Evolutionary conservation across 1,140 invertebrate genomes (phyloP).

Genomic region (Drosophila insularis): DNA sequence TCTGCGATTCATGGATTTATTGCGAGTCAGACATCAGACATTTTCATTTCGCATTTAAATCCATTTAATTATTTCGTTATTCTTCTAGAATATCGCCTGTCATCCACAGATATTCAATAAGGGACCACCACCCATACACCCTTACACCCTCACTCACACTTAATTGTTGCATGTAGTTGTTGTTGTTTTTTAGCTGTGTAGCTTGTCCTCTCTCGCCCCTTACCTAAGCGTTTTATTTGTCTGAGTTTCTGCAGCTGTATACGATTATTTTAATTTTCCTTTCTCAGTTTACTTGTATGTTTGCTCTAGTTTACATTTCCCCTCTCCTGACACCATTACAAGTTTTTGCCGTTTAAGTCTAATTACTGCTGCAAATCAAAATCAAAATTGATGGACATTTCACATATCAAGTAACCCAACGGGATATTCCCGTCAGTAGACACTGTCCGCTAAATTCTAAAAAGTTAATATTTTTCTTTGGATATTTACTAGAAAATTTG

Average conservation of each 20-base stretch:
- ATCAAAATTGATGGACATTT: constrained; percentile 19
- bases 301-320: constrained; percentile 9
- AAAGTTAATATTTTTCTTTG: no score
- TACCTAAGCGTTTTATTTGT: constrained; percentile 12
- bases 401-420: background rate
- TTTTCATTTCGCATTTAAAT: constrained; percentile 10
- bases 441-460: no score
- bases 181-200: constrained; percentile 33
- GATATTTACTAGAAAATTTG: no score
- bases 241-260: constrained; percentile 30
- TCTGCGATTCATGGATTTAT: no score
- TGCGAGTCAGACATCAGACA: constrained; percentile 7
- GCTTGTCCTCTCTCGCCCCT: constrained; percentile 19
- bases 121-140: background rate
- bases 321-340: constrained; percentile 29
- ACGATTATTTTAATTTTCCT: constrained; percentile 2
- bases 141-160: constrained; percentile 4
- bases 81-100: background rate
- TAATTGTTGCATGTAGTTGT: constrained; percentile 70
- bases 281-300: constrained; percentile 2
- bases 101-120: constrained; percentile 10
- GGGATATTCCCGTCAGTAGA: background rate
- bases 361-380: constrained; percentile 48
- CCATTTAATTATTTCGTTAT: constrained; percentile 33
- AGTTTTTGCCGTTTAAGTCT: constrained; percentile 49